Evolutionary conservation across 1,140 invertebrate genomes (phyloP).

Genomic region (Macrocentrus cingulum): DNA sequence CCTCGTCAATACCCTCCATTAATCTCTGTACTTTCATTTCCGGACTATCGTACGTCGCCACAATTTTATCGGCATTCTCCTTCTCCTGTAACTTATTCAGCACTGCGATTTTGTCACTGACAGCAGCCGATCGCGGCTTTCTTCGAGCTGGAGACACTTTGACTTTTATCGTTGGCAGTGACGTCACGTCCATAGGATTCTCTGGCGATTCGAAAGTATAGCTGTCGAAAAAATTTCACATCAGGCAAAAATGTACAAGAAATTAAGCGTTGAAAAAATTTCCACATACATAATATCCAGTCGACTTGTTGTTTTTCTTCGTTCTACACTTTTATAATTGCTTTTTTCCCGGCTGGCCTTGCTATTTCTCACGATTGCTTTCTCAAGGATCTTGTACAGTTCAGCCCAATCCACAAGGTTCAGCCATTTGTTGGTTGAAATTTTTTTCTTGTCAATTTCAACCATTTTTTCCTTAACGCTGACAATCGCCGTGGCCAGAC

Average conservation of each 20-base stretch:
- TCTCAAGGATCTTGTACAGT: conserved; percentile 37
- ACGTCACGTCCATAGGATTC: conserved; percentile 25
- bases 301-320: conserved; percentile 37
- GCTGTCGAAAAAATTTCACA: conserved; percentile 24
- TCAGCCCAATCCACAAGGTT: conserved; percentile 40
- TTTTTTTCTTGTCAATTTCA: conserved; percentile 35
- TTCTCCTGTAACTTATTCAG: conserved; percentile 2
- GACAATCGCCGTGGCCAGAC: conserved; percentile 39
- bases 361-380: conserved; percentile 36
- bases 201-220: conserved; percentile 38
- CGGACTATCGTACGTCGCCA: neutral
- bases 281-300: conserved; percentile 42
- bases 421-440: conserved; percentile 44
- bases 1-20: conserved; percentile 13
- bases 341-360: conserved; percentile 12
- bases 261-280: neutral
- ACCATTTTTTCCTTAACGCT: conserved; percentile 42
- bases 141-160: conserved; percentile 34
- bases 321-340: conserved; percentile 25
- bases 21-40: conserved; percentile 14
- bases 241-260: too few species aligned
- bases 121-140: conserved; percentile 12
- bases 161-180: conserved; percentile 41
- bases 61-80: neutral
- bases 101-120: too few species aligned